Evolutionary conservation across 1,140 invertebrate species (phyloP).

Genomic region (Lutraria rhynchaena): DNA sequence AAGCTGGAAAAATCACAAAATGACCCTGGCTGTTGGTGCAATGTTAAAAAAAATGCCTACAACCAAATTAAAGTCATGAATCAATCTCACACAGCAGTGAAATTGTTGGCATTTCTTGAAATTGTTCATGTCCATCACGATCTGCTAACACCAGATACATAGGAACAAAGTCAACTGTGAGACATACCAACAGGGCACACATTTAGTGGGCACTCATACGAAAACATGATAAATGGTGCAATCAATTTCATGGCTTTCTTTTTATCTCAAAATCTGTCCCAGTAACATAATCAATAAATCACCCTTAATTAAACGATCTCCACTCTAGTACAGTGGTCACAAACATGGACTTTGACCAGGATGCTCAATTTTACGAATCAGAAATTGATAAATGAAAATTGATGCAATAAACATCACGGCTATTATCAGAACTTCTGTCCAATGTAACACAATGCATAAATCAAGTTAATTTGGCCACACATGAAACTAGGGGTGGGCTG

Average conservation of each 20-base stretch:
- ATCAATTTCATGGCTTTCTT: neutral
- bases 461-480: too few species aligned
- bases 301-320: conserved; percentile 19
- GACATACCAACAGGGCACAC: neutral
- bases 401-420: conserved; percentile 5
- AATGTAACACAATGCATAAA: too few species aligned
- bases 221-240: conserved; percentile 13
- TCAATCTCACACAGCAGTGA: neutral
- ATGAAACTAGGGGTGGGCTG: too few species aligned
- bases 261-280: conserved; percentile 1
- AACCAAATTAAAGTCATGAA: too few species aligned
- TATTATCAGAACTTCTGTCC: neutral
- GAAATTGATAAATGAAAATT: neutral
- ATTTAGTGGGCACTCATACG: neutral
- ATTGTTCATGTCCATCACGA: neutral
- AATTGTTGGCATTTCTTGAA: neutral
- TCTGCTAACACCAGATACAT: neutral
- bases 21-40: too few species aligned
- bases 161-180: too few species aligned
- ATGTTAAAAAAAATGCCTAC: too few species aligned
- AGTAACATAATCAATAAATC: conserved; percentile 40
- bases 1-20: too few species aligned
- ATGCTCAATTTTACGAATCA: neutral
- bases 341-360: neutral
- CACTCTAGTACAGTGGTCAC: too few species aligned